phyloP scores from a whole-genome alignment of 53 echinoderm and acorn worm species.

The Holothuria leucospilota region DNA sequence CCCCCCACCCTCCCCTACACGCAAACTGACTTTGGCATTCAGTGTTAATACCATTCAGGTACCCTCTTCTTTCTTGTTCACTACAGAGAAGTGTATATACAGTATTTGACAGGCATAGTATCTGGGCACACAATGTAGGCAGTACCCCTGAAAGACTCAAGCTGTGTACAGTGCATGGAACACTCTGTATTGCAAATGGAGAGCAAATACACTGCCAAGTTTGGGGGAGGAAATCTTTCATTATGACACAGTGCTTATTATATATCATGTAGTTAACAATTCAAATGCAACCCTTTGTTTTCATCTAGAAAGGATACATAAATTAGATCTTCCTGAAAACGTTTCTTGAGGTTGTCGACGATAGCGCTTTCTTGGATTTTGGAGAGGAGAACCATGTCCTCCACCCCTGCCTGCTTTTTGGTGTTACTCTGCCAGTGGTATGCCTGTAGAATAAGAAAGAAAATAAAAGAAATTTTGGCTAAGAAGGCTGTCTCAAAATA shows the following conservation, averaged over 20 bases:
- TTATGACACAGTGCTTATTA: neutral
- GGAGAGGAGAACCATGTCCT: constrained; percentile 97
- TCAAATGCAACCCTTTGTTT: neutral
- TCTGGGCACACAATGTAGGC: no score
- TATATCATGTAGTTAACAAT: neutral
- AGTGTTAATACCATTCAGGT: no score
- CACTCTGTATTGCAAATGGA: no score
- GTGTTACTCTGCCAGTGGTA: constrained; percentile 94
- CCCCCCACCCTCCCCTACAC: neutral
- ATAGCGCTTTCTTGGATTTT: constrained; percentile 94
- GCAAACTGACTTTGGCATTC: no score
- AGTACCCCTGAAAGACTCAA: no score
- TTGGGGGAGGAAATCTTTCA: neutral
- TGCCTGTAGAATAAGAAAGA: constrained; percentile 35
- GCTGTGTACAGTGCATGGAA: no score
- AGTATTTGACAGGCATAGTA: no score
- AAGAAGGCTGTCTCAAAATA: no score
- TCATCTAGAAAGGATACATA: constrained; percentile 84
- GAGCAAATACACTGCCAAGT: neutral
- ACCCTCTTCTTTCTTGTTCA: no score
- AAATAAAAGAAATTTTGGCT: neutral
- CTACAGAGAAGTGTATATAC: no score
- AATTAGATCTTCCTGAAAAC: constrained; percentile 96
- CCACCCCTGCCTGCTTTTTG: constrained; percentile 96
- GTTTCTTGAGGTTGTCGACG: constrained; percentile 93